Conservation (phyloP, 2,113 vertebrate genomes). For the Sander lucioperca region DNA sequence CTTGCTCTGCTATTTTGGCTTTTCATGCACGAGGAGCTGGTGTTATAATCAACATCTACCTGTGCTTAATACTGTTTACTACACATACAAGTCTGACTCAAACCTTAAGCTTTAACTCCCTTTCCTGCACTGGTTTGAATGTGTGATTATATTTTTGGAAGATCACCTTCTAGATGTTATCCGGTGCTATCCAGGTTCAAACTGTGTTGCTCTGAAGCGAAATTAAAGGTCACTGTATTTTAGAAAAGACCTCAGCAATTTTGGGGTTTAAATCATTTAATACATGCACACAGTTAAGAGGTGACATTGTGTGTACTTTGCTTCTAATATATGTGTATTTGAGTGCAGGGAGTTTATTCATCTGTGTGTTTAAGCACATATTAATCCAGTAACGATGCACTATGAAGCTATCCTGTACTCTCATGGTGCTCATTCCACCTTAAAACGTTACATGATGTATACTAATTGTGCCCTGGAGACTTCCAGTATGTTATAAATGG, state of each 20-base stretch:
- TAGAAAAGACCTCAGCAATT: no score
- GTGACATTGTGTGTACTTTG: no score
- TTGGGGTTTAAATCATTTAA: no score
- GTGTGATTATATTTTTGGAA: neutral
- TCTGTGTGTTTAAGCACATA: neutral
- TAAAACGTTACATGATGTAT: neutral
- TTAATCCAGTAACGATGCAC: no score
- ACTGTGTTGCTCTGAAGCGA: neutral
- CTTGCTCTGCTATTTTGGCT: neutral
- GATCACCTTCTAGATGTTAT: neutral
- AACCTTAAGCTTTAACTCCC: neutral
- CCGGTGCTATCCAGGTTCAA: neutral
- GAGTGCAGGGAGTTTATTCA: neutral
- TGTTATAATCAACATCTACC: conserved; percentile 23
- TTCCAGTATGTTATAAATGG: neutral
- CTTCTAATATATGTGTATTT: no score
- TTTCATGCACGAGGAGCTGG: neutral
- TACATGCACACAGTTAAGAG: no score
- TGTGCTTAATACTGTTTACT: neutral
- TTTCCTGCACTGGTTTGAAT: neutral
- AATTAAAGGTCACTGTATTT: neutral
- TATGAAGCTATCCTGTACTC: neutral
- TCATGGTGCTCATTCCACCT: neutral
- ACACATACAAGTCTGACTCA: neutral
- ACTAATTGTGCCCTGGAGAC: neutral